Conservation (phyloP, 2,113 vertebrate species). For the Plecturocebus donacophilus region DNA sequence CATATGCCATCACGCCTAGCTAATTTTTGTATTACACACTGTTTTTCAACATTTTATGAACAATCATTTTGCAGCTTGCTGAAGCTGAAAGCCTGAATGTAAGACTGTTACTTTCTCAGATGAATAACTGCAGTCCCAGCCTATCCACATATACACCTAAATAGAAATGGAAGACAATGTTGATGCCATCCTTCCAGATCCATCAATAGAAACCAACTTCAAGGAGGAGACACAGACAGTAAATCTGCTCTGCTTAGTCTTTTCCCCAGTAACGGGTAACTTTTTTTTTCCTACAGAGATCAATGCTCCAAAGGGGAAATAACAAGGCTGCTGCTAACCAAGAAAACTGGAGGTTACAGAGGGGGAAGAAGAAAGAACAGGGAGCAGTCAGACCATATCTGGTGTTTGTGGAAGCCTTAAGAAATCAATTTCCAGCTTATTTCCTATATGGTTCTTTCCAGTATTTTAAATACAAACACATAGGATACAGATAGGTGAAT, state of each 20-base stretch:
- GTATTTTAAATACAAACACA: conserved; percentile 30
- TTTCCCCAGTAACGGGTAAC: neutral
- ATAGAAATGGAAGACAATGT: neutral
- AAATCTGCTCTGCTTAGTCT: neutral
- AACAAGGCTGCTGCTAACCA: neutral
- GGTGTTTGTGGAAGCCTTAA: neutral
- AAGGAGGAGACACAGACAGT: neutral
- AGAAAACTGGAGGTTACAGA: neutral
- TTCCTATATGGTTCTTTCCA: neutral
- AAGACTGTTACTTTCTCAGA: neutral
- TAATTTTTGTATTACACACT: neutral
- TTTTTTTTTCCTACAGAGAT: neutral
- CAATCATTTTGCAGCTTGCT: neutral
- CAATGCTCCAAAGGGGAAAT: neutral
- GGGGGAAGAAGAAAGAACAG: neutral
- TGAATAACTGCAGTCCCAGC: neutral
- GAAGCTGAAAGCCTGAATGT: neutral
- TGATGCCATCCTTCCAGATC: neutral
- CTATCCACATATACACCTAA: neutral
- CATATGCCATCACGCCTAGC: no score
- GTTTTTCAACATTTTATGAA: neutral
- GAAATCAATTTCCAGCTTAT: neutral
- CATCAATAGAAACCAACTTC: neutral
- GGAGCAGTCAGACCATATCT: neutral
- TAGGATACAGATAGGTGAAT: neutral